Conservation (phyloP, 2,797 vertebrate genomes). For the Crocidura indochinensis region DNA sequence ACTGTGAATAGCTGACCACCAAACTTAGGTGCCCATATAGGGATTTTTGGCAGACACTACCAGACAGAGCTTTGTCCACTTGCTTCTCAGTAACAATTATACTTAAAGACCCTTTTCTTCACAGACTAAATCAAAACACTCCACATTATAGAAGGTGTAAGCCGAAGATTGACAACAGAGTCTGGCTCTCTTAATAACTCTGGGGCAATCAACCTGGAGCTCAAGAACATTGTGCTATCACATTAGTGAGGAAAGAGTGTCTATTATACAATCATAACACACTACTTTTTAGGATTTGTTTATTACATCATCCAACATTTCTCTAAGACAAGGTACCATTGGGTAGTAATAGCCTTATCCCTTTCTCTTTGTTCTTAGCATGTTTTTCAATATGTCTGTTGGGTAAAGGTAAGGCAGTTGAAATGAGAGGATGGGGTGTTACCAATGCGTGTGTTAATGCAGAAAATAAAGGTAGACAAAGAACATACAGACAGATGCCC, state of each 20-base stretch:
- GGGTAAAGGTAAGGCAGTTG: background rate
- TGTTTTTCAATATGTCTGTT: background rate
- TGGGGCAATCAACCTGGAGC: background rate
- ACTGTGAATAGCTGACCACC: background rate
- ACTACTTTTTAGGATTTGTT: background rate
- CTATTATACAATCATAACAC: background rate
- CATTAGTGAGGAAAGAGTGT: conserved; percentile 6
- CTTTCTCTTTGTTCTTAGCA: background rate
- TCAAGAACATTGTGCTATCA: background rate
- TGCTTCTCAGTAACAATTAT: background rate
- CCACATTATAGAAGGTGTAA: background rate
- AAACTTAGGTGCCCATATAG: background rate
- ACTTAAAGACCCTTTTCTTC: background rate
- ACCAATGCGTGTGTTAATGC: background rate
- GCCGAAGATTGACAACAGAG: background rate
- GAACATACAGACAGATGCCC: background rate
- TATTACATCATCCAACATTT: background rate
- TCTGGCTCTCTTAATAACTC: background rate
- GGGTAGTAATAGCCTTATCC: background rate
- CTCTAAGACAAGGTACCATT: background rate
- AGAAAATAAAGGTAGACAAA: background rate
- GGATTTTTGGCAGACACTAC: background rate
- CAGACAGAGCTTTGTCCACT: background rate
- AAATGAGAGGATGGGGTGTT: background rate
- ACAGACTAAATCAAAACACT: background rate